Conservation (phyloP, 2,888 invertebrate species). For the Julus scandinavius region DNA sequence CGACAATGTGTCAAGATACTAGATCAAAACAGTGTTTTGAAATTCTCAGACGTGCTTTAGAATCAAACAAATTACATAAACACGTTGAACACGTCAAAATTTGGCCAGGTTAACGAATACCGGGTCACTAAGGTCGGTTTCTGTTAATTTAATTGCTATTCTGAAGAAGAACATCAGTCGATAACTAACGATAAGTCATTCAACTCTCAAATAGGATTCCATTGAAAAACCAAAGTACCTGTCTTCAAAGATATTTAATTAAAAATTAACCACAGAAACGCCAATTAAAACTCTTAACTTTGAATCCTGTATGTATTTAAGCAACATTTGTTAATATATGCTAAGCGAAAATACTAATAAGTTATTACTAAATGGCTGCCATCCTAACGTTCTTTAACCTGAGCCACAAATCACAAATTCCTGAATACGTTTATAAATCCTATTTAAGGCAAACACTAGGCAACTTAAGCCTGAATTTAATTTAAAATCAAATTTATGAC, state of each 20-base stretch:
- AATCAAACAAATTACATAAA: too few species aligned
- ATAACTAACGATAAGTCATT: background rate
- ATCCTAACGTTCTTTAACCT: background rate
- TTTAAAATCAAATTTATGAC: background rate
- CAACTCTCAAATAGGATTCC: background rate
- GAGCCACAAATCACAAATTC: slow-evolving; percentile 14
- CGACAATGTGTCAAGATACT: too few species aligned
- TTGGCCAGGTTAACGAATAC: background rate
- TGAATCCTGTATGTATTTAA: background rate
- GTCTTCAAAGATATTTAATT: background rate
- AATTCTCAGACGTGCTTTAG: too few species aligned
- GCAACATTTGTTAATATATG: background rate
- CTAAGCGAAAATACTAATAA: background rate
- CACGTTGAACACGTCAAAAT: background rate
- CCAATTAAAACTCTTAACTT: background rate
- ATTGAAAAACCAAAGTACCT: background rate
- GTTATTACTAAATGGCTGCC: background rate
- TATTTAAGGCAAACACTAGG: background rate
- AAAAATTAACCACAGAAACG: background rate
- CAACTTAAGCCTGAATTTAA: slow-evolving; percentile 10
- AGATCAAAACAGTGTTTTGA: too few species aligned
- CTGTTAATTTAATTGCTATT: too few species aligned
- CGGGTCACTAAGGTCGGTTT: too few species aligned
- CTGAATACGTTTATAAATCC: background rate
- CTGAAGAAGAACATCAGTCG: background rate